phyloP scores from a whole-genome alignment of 2,113 vertebrate genomes.

The Leiothrix lutea region DNA sequence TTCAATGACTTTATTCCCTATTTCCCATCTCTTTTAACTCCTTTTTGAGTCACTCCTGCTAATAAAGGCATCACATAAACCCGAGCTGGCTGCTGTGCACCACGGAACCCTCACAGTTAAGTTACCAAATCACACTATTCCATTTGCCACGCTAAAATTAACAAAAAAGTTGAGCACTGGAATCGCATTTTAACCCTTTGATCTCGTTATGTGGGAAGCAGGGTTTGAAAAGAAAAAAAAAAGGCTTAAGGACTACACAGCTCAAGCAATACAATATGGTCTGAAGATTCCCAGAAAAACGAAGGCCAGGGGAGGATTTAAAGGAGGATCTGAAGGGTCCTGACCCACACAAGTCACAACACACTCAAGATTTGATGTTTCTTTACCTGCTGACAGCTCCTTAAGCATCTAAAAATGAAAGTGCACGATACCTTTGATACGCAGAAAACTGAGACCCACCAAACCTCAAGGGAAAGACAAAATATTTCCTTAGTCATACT shows the following conservation, averaged over 20 bases:
- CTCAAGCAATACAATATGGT: background rate
- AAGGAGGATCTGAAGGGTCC: constrained; percentile 32
- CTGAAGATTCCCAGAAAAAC: constrained; percentile 3
- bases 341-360: background rate
- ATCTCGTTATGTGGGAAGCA: background rate
- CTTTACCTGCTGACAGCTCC: background rate
- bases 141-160: background rate
- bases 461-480: background rate
- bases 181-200: background rate
- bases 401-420: background rate
- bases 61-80: background rate
- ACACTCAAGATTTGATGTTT: background rate
- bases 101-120: too few species aligned
- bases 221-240: background rate
- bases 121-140: background rate
- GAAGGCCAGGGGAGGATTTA: constrained; percentile 33
- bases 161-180: background rate
- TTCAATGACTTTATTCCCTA: background rate
- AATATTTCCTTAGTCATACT: background rate
- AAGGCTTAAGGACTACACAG: background rate
- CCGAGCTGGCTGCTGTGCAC: background rate
- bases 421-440: rapidly evolving
- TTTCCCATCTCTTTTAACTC: background rate
- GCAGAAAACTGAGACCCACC: background rate
- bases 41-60: background rate